Conservation (phyloP, 1,140 invertebrate species). For the Homarus americanus region DNA sequence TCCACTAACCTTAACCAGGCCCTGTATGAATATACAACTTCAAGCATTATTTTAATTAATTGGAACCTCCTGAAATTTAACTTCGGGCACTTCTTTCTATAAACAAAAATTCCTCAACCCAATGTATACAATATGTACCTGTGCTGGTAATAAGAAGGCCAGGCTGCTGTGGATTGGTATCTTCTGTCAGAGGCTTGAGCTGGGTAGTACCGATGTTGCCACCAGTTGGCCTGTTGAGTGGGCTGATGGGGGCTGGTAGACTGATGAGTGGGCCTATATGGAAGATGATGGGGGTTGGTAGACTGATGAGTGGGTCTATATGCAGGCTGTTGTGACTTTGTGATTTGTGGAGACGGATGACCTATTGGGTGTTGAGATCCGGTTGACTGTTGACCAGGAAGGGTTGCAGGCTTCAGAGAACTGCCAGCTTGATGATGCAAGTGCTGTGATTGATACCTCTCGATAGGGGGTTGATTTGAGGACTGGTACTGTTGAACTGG, state of each 20-base stretch:
- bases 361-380: background rate
- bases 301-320: background rate
- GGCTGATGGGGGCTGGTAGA: background rate
- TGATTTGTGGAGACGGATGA: background rate
- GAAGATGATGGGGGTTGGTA: background rate
- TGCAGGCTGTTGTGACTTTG: background rate
- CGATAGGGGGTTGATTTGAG: too few relatives aligned
- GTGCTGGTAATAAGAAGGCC: background rate
- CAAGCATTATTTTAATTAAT: too few relatives aligned
- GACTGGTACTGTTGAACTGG: background rate
- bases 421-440: background rate
- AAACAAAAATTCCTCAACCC: too few relatives aligned
- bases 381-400: background rate
- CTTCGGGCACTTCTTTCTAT: too few relatives aligned
- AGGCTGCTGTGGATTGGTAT: background rate
- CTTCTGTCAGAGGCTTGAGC: background rate
- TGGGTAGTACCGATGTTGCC: background rate
- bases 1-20: too few relatives aligned
- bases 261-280: background rate
- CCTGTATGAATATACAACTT: too few relatives aligned
- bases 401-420: background rate
- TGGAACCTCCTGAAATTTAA: too few relatives aligned
- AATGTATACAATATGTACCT: too few relatives aligned
- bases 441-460: background rate
- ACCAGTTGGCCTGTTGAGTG: background rate